Base-by-base conservation (phyloP, 2,888 invertebrate species). In the Laspeyria flexula region DNA sequence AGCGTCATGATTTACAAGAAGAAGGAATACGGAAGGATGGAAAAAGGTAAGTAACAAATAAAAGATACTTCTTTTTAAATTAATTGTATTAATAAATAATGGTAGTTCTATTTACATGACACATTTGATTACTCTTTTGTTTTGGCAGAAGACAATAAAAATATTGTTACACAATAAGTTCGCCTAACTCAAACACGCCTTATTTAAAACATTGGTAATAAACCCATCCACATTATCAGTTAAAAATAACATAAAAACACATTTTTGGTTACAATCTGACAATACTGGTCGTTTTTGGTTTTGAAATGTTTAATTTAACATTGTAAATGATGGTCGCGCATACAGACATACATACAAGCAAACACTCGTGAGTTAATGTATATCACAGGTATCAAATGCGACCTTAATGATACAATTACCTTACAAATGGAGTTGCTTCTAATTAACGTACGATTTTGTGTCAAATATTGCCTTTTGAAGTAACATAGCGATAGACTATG, bases 1-100 rank as follows among this genome's bases (percentile, higher is more conserved):
- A n/a, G n/a, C n/a, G n/a, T n/a, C n/a, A n/a, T n/a, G n/a, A n/a
- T n/a, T n/a, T n/a, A n/a, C n/a, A n/a, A n/a, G n/a, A n/a, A n/a
- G n/a, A n/a, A n/a, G n/a, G n/a, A n/a, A n/a, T 25, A 25, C 7
- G 9, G 25, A 25, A 25, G 21, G 21, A 1, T 6, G 25, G 21
- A 21, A n/a, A n/a, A 6, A 15, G 34, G 21, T 10, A 31, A 29
- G 45, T 33, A 13, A 1, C 11, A 79, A 84, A 88, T 83, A 77
- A 89, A 90, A 86, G 78, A 79, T 63, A 30, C 18, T 9, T 18
- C 52, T 44, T 57, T 90, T 90, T 85, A 89, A 89, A 92, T 90
- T 91, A 90, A 92, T 91, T 91, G 90, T 92, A 92, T 92, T 92
- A 92, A 92, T 92, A 92, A 92, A 92, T 92, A 92, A 91, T 92